Base-by-base conservation (phyloP, 2,113 vertebrate species). In the Bettongia penicillata region DNA sequence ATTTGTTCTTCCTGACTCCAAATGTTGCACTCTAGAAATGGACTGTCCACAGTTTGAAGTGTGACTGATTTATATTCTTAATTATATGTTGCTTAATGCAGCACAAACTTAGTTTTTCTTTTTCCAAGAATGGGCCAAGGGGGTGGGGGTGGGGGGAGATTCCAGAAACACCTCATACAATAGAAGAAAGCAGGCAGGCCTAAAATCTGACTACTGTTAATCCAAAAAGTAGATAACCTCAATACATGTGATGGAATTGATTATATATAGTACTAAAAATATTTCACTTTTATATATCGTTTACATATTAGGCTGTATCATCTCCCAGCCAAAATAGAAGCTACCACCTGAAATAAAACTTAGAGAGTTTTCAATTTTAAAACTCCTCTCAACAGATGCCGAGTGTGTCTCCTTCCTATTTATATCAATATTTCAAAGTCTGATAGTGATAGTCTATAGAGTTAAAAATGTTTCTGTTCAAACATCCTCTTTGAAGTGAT, bases 391-490 rank as follows among this genome's bases (percentile, higher is more conserved):
- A 95, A 91, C 52, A 95, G n/a, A 95, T 94, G 92, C 92, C 50
- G 90, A 95, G 55, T 52, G 50, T 53, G 53, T 53, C 53, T 68
- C 50, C 5, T 89, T 89, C 57, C 92, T 95, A 90, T 91, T 48
- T 11, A 91, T 57, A 53, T 50, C 96, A 84, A 91, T 89, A 96
- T 95, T 91, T 95, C 90, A 49, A 96, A 93, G 53, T 77, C 77
- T 31, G 55, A 51, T 11, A 61, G 57, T 51, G 89, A 90, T 91
- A 84, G 96, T 89, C 95, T 77, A 9, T 57, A 68, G 52, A 91
- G 94, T 68, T 91, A 96, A 94, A 96, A 53, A 94, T 95, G 93
- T 92, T 94, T 93, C 95, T 94, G 49, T 91, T 97, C 51, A 93
- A 93, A 90, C 89, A 93, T 25, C 48, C 93, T 51, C 43, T 31